phyloP scores from a whole-genome alignment of 1,140 invertebrate genomes.

The Leptopilina boulardi region DNA sequence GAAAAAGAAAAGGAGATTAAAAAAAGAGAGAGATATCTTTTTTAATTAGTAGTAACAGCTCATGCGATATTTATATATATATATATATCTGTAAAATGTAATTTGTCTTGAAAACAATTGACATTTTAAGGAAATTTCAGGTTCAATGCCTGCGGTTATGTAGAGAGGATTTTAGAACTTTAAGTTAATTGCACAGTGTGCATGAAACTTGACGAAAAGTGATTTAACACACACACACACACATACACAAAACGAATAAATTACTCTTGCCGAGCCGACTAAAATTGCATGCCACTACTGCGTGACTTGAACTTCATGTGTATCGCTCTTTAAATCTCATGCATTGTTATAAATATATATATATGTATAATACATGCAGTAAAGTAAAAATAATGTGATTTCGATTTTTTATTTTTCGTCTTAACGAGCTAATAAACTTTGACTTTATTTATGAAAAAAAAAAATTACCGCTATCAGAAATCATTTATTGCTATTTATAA shows the following conservation, averaged over 20 bases:
- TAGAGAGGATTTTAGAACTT: background rate
- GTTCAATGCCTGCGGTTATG: background rate
- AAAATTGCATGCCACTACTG: constrained; percentile 25
- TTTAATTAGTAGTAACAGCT: background rate
- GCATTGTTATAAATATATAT: no score
- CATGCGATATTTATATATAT: background rate
- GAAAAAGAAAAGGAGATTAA: background rate
- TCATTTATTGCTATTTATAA: no score
- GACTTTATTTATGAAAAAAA: background rate
- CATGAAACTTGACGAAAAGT: constrained; percentile 33
- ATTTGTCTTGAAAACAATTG: constrained; percentile 6
- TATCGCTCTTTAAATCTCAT: background rate
- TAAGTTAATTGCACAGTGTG: background rate
- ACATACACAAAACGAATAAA: no score
- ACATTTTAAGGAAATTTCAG: constrained; percentile 1
- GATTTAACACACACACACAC: constrained; percentile 34
- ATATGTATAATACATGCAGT: no score
- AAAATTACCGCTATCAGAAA: no score
- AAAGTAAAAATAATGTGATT: background rate
- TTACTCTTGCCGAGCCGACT: background rate
- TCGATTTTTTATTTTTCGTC: background rate
- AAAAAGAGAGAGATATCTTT: background rate
- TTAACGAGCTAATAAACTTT: background rate
- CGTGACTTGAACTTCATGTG: constrained; percentile 19
- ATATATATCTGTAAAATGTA: background rate